Evolutionary conservation across 1,140 invertebrate species (phyloP), one percentile per base, ranked within the genome.

Genomic region (Ganaspis sp.): DNA sequence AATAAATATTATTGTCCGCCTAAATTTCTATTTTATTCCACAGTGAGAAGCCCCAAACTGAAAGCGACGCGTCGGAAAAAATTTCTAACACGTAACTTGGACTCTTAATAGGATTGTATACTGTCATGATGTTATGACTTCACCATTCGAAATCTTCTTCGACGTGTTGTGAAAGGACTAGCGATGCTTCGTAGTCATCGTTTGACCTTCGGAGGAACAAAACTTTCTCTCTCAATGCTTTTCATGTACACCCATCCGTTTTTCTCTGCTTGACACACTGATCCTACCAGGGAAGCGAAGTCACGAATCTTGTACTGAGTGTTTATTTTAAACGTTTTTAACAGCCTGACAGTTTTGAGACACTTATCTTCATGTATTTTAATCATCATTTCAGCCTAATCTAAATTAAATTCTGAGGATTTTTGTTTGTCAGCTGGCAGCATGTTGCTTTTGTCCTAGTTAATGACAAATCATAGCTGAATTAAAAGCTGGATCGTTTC

Each of bases 21-120:
- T n/a, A n/a, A n/a, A n/a, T n/a, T n/a, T n/a, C n/a, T n/a, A n/a
- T n/a, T n/a, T n/a, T n/a, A n/a, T n/a, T n/a, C n/a, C n/a, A n/a
- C n/a, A n/a, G n/a, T n/a, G n/a, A n/a, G n/a, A n/a, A n/a, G n/a
- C 49, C 53, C 72, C 72, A 73, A 11, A 26, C 53, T 64, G 53
- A 21, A 6, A 38, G n/a, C 15, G 73, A 75, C 2, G 64, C 64
- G 38, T 53, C 73, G 0, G 73, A 69, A 42, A 15, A 70, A 40
- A 70, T 70, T 42, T n/a, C 17, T 34, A 53, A 38, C 0, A 0
- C 19, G 38, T 49, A 70, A 17, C 40, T 26, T 19, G 19, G 19
- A 64, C 17, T 58, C 37, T 26, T 34, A 12, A 37, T 70, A 19
- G 42, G 11, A 19, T 23, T 34, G 23, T 6, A 21, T 2, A 17